These are phyloP conservation scores for Arvicanthis niloticus DNA, from an alignment of 2,113 vertebrate genomes.

Conservation along the genomic window DNA sequence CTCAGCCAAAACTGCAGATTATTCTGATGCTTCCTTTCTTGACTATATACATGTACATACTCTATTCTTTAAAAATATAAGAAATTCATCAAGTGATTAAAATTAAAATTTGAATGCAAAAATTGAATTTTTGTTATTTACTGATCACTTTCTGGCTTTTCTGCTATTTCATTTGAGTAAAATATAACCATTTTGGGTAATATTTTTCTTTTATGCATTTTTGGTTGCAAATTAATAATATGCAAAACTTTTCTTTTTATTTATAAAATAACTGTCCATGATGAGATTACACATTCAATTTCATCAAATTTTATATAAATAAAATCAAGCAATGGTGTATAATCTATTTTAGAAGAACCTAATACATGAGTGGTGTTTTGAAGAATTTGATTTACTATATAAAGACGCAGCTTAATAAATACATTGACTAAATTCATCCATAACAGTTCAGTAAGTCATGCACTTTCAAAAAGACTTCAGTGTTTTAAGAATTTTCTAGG, in stretches of 20 bases:
- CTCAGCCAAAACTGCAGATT: not conserved
- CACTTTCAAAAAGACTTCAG: not conserved
- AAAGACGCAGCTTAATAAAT: not conserved
- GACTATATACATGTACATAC: not conserved
- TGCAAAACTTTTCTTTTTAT: not conserved
- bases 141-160: not conserved
- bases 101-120: not conserved
- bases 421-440: not conserved
- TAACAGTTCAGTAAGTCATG: not conserved
- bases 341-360: not conserved
- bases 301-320: not conserved
- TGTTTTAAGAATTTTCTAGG: not conserved
- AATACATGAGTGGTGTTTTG: not conserved
- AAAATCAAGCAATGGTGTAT: not conserved
- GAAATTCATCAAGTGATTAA: not conserved
- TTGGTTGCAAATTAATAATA: not conserved
- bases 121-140: not conserved
- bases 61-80: not conserved
- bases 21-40: not conserved
- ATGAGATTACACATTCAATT: not conserved
- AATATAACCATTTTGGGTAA: not conserved
- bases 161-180: not conserved
- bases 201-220: conserved; percentile 6
- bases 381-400: not conserved
- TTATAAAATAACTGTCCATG: not conserved